phyloP scores from a whole-genome alignment of 2,113 vertebrate genomes.

The Albula goreensis region DNA sequence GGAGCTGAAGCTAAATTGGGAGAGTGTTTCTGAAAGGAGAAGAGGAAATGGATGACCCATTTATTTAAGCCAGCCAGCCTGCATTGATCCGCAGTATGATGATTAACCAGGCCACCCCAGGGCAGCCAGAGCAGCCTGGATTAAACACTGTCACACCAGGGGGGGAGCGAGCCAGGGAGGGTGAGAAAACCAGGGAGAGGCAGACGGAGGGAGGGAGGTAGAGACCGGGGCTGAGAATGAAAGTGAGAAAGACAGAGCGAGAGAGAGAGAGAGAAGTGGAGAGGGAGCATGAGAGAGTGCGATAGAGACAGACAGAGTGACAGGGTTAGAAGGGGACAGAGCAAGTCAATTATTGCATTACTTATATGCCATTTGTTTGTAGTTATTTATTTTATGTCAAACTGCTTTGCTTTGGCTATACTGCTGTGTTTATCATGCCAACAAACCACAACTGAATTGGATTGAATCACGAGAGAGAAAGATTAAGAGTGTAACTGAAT shows the following conservation, averaged over 20 bases:
- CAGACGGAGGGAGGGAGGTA: not conserved
- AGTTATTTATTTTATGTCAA: no score
- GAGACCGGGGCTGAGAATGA: not conserved
- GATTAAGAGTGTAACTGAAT: no score
- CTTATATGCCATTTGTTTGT: no score
- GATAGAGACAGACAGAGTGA: not conserved
- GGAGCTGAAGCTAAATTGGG: not conserved
- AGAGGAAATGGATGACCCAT: conserved; percentile 1
- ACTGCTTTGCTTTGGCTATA: no score
- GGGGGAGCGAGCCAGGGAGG: not conserved
- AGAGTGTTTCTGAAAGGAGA: not conserved
- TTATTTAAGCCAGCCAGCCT: not conserved
- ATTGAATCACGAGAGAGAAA: no score
- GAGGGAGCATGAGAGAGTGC: not conserved
- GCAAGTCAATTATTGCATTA: no score
- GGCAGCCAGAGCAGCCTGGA: not conserved
- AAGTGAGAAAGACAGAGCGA: not conserved
- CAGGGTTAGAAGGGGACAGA: not conserved
- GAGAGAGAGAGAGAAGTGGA: not conserved
- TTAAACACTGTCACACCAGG: not conserved
- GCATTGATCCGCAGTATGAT: conserved; percentile 5
- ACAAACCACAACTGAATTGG: no score
- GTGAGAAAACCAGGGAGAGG: not conserved
- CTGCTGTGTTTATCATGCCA: no score
- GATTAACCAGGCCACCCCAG: not conserved